A percentile compares a stretch with the other conserved stretches of the same genome.
Evolutionary conservation across 2,888 invertebrate species (phyloP).

Genomic region (Drosophila aldrichi): DNA sequence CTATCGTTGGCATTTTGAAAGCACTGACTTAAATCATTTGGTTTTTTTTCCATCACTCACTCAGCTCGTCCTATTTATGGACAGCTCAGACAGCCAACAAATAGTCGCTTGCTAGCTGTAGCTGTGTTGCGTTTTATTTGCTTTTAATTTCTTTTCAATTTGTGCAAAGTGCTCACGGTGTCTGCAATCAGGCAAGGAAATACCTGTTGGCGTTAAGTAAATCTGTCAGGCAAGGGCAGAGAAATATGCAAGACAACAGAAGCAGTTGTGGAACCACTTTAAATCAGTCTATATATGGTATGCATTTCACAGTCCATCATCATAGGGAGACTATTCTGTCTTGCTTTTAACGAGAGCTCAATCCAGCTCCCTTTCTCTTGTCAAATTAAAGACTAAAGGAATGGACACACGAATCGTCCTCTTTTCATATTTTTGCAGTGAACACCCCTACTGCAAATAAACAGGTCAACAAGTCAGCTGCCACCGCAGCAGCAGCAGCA

Average conservation of each 20-base stretch:
- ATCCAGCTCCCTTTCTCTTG: neutral
- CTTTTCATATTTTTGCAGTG: neutral
- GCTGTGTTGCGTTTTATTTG: neutral
- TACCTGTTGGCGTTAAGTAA: neutral
- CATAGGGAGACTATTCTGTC: too few species aligned
- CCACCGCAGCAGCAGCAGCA: neutral
- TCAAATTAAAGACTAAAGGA: neutral
- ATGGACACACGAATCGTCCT: neutral
- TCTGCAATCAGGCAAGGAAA: neutral
- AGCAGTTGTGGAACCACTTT: neutral
- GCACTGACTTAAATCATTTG: conserved; percentile 18
- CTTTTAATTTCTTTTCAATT: conserved; percentile 11
- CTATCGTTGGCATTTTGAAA: conserved; percentile 10
- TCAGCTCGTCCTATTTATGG: conserved; percentile 16
- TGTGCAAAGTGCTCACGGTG: neutral
- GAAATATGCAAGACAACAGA: neutral
- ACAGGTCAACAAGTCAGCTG: conserved; percentile 28
- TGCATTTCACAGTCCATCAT: too few species aligned
- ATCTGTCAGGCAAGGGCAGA: neutral
- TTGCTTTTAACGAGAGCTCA: too few species aligned
- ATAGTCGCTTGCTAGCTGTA: too few species aligned
- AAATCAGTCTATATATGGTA: conserved; percentile 4
- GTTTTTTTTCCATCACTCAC: conserved; percentile 11
- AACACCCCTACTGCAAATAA: conserved; percentile 48
- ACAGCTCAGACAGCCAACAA: too few species aligned